A percentile compares a stretch with the other conserved stretches of the same genome.
phyloP scores from a whole-genome alignment of 30 jellyfish, hydroid and myxozoan genomes.

The Chrysaora quinquecirrha region DNA sequence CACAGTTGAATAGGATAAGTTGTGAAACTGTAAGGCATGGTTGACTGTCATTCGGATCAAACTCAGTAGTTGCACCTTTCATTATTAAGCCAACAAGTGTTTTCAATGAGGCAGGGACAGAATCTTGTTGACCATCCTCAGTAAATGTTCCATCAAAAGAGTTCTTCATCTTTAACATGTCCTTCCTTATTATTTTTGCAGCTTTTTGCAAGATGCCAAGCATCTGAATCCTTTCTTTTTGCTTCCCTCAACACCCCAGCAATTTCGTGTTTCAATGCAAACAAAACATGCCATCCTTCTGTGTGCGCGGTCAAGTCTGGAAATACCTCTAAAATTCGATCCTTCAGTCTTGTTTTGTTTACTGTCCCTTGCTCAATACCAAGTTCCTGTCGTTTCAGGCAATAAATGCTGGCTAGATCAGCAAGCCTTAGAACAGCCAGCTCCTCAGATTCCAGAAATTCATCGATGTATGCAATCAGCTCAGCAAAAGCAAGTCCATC shows the following conservation, averaged over 20 bases:
- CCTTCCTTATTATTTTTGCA: constrained; percentile 2
- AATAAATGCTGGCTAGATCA: constrained; percentile 14
- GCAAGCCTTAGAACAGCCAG: constrained; percentile 4
- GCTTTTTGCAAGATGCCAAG: constrained; percentile 9
- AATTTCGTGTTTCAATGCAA: not conserved
- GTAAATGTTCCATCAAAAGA: constrained; percentile 38
- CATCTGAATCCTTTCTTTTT: constrained; percentile 25
- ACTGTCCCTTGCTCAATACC: constrained; percentile 16
- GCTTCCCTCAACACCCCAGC: constrained; percentile 18
- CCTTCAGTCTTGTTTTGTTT: constrained; percentile 23
- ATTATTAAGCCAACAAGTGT: constrained; percentile 23
- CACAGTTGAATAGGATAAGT: constrained; percentile 18
- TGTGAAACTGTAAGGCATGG: constrained; percentile 38
- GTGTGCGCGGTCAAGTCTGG: constrained; percentile 42
- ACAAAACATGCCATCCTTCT: constrained; percentile 23
- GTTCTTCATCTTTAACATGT: constrained; percentile 17
- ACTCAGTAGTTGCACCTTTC: constrained; percentile 10
- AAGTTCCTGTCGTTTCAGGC: constrained; percentile 3
- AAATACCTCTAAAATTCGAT: constrained; percentile 3
- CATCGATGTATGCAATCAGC: constrained; percentile 15
- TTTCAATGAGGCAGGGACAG: constrained; percentile 24
- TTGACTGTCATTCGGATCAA: constrained; percentile 23
- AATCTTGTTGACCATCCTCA: constrained; percentile 7
- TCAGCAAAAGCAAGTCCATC: constrained; percentile 48
- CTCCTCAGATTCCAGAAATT: constrained; percentile 6